Conservation (phyloP, 2,888 invertebrate species). For the Beris morrisii region DNA sequence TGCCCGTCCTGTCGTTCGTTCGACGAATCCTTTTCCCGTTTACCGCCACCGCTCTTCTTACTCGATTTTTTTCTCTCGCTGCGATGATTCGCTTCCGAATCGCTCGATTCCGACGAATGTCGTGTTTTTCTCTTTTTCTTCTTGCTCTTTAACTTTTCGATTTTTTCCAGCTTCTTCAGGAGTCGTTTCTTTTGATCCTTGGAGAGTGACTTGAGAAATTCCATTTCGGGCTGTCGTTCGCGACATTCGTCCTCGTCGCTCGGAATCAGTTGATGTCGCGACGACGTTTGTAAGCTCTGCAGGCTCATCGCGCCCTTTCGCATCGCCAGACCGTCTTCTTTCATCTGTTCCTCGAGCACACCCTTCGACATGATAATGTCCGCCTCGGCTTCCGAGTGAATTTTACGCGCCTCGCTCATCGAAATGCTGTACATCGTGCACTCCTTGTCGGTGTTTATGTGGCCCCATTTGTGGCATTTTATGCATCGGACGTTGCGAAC, state of each 20-base stretch:
- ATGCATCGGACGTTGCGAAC: slow-evolving; percentile 97
- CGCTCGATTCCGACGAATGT: too few species aligned
- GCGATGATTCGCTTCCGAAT: too few species aligned
- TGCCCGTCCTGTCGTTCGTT: too few species aligned
- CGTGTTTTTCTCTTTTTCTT: slow-evolving; percentile 46
- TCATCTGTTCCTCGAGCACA: slow-evolving; percentile 85
- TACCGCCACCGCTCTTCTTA: too few species aligned
- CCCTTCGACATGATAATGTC: slow-evolving; percentile 67
- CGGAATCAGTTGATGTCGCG: slow-evolving; percentile 65
- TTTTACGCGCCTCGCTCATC: slow-evolving; percentile 78
- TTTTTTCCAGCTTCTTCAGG: slow-evolving; percentile 74
- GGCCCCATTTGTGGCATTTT: slow-evolving; percentile 99
- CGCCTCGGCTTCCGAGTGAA: slow-evolving; percentile 65
- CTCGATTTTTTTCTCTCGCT: too few species aligned
- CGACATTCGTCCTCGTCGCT: slow-evolving; percentile 62
- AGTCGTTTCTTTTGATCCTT: slow-evolving; percentile 89
- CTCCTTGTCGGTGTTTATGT: slow-evolving; percentile 79
- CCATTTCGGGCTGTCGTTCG: slow-evolving; percentile 64
- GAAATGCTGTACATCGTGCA: slow-evolving; percentile 89
- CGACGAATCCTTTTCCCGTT: too few species aligned
- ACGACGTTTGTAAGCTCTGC: slow-evolving; percentile 60
- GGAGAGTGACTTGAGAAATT: slow-evolving; percentile 80
- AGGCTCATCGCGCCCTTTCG: slow-evolving; percentile 73
- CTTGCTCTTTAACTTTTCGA: slow-evolving; percentile 58
- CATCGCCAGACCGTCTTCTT: slow-evolving; percentile 86